Evolutionary conservation across 2,113 vertebrate species (phyloP).

Genomic region (Pterophyllum scalare): DNA sequence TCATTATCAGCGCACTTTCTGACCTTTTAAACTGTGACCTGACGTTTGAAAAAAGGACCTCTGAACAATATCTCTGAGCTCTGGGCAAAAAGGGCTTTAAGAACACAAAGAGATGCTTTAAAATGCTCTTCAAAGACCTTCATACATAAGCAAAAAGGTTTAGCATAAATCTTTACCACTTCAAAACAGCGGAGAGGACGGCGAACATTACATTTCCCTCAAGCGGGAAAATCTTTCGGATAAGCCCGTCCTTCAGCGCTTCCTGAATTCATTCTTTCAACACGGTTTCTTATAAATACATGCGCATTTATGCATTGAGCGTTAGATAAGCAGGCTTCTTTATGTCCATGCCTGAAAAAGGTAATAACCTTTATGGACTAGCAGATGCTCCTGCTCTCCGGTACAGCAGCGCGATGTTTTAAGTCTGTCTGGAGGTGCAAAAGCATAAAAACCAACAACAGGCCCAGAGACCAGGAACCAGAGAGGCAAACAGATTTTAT

Average conservation of each 20-base stretch:
- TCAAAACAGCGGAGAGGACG: slow-evolving; percentile 1
- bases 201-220: neutral
- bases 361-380: neutral
- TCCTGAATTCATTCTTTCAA: neutral
- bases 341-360: neutral
- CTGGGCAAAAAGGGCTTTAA: neutral
- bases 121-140: neutral
- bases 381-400: slow-evolving; percentile 7
- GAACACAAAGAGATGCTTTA: slow-evolving; percentile 24
- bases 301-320: neutral
- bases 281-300: neutral
- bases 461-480: neutral
- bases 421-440: neutral
- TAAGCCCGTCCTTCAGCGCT: neutral
- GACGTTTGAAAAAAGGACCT: neutral
- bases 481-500: neutral
- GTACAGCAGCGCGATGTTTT: neutral
- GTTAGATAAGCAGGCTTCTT: neutral
- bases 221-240: neutral
- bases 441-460: neutral
- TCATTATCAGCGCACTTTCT: slow-evolving; percentile 41
- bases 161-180: neutral
- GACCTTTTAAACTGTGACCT: slow-evolving; percentile 66
- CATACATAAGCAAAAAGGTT: neutral
- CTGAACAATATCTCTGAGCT: neutral